Conservation (phyloP, 1,140 invertebrate genomes). For the Lucilia sericata region DNA sequence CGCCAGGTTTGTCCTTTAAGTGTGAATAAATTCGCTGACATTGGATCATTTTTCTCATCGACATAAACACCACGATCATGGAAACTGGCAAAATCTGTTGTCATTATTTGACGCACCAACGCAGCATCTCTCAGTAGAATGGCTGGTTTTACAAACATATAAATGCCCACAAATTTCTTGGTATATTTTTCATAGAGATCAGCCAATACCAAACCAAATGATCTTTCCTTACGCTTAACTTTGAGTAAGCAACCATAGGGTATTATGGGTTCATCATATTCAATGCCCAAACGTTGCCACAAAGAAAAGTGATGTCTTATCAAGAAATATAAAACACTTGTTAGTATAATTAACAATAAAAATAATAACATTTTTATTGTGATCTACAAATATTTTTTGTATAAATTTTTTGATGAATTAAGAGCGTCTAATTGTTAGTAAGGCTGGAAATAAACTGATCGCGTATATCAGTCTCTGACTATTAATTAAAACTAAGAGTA, state of each 20-base stretch:
- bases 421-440: not conserved
- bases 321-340: not conserved
- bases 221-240: conserved; percentile 48
- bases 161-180: conserved; percentile 58
- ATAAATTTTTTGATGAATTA: not conserved
- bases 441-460: not conserved
- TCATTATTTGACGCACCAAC: conserved; percentile 67
- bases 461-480: not conserved
- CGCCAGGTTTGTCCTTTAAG: conserved; percentile 69
- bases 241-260: conserved; percentile 56
- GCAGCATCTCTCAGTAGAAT: conserved; percentile 69
- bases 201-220: conserved; percentile 53
- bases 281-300: conserved; percentile 57
- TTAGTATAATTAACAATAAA: not conserved
- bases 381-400: not conserved
- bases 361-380: conserved; percentile 33
- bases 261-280: conserved; percentile 52
- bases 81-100: conserved; percentile 67
- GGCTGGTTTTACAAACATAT: conserved; percentile 58
- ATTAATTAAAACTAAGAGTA: not conserved
- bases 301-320: conserved; percentile 52
- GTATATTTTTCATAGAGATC: conserved; percentile 55
- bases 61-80: conserved; percentile 65
- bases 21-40: conserved; percentile 67
- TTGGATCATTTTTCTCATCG: conserved; percentile 63